A percentile compares a stretch with the other conserved stretches of the same genome.
Evolutionary conservation across 2,888 invertebrate species (phyloP).

Genomic region (Conomelus anceps): DNA sequence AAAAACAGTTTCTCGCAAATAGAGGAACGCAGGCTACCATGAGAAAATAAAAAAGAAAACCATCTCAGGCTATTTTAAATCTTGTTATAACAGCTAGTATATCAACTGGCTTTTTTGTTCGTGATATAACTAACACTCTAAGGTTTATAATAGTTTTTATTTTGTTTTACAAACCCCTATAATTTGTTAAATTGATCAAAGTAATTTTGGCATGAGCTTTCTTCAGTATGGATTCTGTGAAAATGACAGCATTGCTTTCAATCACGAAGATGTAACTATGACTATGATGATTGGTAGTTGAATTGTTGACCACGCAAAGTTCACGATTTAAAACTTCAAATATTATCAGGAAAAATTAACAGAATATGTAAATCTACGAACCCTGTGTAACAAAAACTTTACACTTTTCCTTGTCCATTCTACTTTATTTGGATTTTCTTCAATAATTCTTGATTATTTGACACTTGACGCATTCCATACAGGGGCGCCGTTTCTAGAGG

Average conservation of each 20-base stretch:
- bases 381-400: too few species aligned
- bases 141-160: background rate
- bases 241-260: too few species aligned
- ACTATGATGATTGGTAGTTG: background rate
- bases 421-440: too few species aligned
- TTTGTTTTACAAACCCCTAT: background rate
- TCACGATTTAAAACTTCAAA: too few species aligned
- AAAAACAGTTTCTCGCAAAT: background rate
- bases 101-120: background rate
- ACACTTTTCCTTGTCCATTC: too few species aligned
- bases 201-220: background rate
- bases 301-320: too few species aligned
- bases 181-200: background rate
- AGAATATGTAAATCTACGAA: too few species aligned
- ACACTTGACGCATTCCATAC: too few species aligned
- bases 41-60: background rate
- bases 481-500: too few species aligned
- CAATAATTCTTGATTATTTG: too few species aligned
- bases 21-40: background rate
- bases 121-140: background rate
- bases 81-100: background rate
- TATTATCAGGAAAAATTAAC: too few species aligned
- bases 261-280: background rate
- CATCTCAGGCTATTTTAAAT: background rate
- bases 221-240: too few species aligned